phyloP scores from a whole-genome alignment of 2,888 invertebrate genomes.

The Parelbella ahira region DNA sequence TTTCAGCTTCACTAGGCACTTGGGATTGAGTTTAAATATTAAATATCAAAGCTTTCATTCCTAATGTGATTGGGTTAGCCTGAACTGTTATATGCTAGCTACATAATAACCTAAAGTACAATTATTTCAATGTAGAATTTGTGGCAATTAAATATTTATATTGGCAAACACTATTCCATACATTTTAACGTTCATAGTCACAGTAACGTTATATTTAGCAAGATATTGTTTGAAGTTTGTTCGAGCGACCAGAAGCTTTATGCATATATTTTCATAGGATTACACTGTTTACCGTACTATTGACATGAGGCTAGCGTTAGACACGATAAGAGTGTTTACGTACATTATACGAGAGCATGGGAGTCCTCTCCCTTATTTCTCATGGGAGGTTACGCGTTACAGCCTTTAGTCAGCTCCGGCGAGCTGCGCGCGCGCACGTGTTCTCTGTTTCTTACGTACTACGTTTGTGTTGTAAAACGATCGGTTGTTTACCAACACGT shows the following conservation, averaged over 20 bases:
- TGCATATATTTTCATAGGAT: constrained; percentile 11
- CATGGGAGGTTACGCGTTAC: constrained; percentile 62
- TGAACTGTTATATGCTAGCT: no score
- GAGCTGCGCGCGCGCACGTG: constrained; percentile 73
- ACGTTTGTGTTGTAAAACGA: constrained; percentile 32
- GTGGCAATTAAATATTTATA: no score
- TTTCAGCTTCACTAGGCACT: constrained; percentile 9
- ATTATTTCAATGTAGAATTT: no score
- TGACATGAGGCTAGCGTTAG: constrained; percentile 13
- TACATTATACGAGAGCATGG: constrained; percentile 21
- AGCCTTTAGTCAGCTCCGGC: constrained; percentile 72
- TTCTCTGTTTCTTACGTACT: constrained; percentile 39
- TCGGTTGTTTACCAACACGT: constrained; percentile 63
- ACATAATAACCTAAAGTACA: no score
- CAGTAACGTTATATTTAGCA: no score
- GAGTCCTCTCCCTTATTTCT: constrained; percentile 47
- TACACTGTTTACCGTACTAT: constrained; percentile 12
- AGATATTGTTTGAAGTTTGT: no score
- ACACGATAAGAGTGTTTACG: constrained; percentile 30
- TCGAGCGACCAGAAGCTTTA: not conserved
- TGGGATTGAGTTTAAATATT: constrained; percentile 9
- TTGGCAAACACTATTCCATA: no score
- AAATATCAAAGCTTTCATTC: not conserved
- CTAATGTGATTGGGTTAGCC: not conserved
- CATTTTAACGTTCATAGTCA: no score